phyloP scores from a whole-genome alignment of 2,113 vertebrate species.

The Colaptes auratus region DNA sequence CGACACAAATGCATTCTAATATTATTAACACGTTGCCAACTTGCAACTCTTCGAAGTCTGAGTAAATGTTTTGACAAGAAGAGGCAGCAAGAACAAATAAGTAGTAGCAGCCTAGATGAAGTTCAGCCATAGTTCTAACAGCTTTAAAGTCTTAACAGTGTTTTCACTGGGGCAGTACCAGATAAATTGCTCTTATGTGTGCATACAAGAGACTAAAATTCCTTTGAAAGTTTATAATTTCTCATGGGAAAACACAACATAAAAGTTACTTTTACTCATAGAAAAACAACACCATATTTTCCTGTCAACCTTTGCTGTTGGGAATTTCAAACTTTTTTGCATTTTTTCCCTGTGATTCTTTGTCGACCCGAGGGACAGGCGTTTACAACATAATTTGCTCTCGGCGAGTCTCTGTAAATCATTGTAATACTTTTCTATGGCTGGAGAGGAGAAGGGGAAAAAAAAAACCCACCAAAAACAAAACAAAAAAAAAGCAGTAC shows the following conservation, averaged over 20 bases:
- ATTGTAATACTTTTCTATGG: constrained; percentile 83
- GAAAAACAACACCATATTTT: constrained; percentile 88
- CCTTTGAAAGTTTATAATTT: constrained; percentile 88
- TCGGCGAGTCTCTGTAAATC: constrained; percentile 86
- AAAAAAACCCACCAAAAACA: no score
- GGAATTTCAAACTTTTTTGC: constrained; percentile 86
- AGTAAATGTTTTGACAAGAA: constrained; percentile 86
- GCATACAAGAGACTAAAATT: constrained; percentile 83
- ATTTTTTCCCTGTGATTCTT: constrained; percentile 86
- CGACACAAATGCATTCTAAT: constrained; percentile 80
- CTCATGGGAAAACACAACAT: constrained; percentile 86
- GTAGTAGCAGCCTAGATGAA: constrained; percentile 80
- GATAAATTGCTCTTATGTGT: constrained; percentile 86
- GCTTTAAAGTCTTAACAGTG: constrained; percentile 83
- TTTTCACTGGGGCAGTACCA: constrained; percentile 82
- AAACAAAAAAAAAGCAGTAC: not conserved
- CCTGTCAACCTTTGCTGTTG: constrained; percentile 86
- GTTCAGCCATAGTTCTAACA: constrained; percentile 80
- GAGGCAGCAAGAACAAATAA: constrained; percentile 83
- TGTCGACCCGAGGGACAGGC: constrained; percentile 80
- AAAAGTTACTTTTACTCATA: constrained; percentile 85
- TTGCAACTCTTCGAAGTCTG: constrained; percentile 78
- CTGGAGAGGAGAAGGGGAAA: constrained; percentile 44
- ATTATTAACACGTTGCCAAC: constrained; percentile 82
- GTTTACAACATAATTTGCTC: constrained; percentile 90